A percentile compares a stretch with the other conserved stretches of the same genome.
Conservation (phyloP, 2,113 vertebrate genomes). For the Baryphthengus martii region DNA sequence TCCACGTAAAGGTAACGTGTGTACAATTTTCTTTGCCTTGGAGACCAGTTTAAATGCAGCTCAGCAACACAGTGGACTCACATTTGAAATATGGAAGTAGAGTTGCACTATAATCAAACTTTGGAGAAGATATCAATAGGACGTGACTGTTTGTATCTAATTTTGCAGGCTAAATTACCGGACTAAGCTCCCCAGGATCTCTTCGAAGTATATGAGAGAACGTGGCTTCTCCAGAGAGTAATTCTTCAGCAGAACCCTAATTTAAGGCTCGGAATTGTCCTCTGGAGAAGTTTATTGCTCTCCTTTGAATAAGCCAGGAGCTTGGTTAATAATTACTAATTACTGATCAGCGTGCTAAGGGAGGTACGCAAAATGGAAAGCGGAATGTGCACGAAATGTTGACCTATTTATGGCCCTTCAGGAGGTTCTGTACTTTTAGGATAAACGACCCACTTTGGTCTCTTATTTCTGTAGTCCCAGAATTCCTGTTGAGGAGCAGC, state of each 20-base stretch:
- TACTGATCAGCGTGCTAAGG: not conserved
- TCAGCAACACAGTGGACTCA: not conserved
- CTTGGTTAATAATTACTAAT: not conserved
- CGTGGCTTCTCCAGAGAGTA: constrained; percentile 18
- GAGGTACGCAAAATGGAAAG: not conserved
- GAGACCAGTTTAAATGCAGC: constrained; percentile 34
- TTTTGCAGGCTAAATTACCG: constrained; percentile 33
- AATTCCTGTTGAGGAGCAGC: not conserved
- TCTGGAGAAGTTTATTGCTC: constrained; percentile 10
- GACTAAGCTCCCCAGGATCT: constrained; percentile 24
- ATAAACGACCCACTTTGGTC: not conserved
- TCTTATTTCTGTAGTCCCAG: not conserved
- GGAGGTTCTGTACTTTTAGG: not conserved
- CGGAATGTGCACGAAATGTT: not conserved
- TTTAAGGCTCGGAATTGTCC: constrained; percentile 8
- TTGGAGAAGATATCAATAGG: not conserved
- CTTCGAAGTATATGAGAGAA: not conserved
- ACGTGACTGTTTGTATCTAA: not conserved
- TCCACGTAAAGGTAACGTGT: not conserved
- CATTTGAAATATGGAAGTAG: constrained; percentile 6
- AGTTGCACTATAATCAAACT: not conserved
- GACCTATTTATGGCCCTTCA: not conserved
- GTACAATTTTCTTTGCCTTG: constrained; percentile 1
- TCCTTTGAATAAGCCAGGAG: not conserved
- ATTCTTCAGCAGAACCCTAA: not conserved